Conservation (phyloP, 2,888 invertebrate species). For the Drosophila melanocephala region DNA sequence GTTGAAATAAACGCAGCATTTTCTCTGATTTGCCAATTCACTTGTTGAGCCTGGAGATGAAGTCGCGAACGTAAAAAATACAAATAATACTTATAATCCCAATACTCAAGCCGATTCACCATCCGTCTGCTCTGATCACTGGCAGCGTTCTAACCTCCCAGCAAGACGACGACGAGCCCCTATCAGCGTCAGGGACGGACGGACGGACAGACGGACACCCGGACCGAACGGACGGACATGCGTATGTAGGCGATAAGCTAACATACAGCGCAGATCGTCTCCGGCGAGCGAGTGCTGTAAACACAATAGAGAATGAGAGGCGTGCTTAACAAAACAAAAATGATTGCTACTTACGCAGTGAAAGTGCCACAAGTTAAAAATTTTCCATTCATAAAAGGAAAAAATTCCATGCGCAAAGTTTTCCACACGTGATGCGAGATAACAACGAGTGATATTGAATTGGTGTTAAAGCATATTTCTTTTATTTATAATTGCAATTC, state of each 20-base stretch:
- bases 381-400: constrained; percentile 49
- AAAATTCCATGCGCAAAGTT: constrained; percentile 26
- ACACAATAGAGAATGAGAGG: constrained; percentile 17
- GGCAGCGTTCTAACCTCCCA: constrained; percentile 75
- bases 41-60: constrained; percentile 16
- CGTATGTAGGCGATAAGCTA: constrained; percentile 30
- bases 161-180: constrained; percentile 49
- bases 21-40: constrained; percentile 42
- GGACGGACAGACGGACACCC: constrained; percentile 7
- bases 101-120: constrained; percentile 46
- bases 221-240: constrained; percentile 3
- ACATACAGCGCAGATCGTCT: constrained; percentile 29
- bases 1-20: constrained; percentile 82
- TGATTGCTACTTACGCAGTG: constrained; percentile 23
- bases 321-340: constrained; percentile 17
- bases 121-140: constrained; percentile 76
- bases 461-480: constrained; percentile 63
- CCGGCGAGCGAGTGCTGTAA: constrained; percentile 16
- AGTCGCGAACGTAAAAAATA: background rate
- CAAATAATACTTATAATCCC: constrained; percentile 16
- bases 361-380: constrained; percentile 42
- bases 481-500: constrained; percentile 68
- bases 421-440: constrained; percentile 14
- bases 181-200: constrained; percentile 54
- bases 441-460: constrained; percentile 4